Percentiles rank a stretch among this genome's conserved stretches.
phyloP scores from a whole-genome alignment of 2,888 invertebrate species.

The Argyra leucocephala region DNA sequence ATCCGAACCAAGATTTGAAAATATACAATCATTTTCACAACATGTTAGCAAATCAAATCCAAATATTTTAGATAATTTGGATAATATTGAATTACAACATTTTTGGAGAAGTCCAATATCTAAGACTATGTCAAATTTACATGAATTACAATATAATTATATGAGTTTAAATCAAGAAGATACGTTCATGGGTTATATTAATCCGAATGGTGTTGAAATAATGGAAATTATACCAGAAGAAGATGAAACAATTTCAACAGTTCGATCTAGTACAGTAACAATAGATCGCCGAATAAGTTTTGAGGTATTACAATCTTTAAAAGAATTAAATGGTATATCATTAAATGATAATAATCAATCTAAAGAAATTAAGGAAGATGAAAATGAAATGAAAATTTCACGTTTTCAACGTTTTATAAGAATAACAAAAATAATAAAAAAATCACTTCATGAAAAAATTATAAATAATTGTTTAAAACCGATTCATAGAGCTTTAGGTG shows the following conservation, averaged over 20 bases:
- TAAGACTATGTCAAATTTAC: conserved; percentile 27
- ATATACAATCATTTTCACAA: not conserved
- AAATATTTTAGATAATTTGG: conserved; percentile 36
- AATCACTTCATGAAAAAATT: not conserved
- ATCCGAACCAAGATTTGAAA: conserved; percentile 34
- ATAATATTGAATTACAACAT: conserved; percentile 37
- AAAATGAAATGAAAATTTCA: not conserved
- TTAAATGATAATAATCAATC: not conserved
- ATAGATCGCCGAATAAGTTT: conserved; percentile 34
- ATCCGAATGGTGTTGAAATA: conserved; percentile 42
- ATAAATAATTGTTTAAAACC: conserved; percentile 38
- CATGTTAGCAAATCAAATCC: conserved; percentile 19
- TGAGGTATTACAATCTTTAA: conserved; percentile 29
- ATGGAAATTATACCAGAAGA: conserved; percentile 44
- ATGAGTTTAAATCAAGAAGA: conserved; percentile 26
- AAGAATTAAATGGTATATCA: not conserved
- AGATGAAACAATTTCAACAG: conserved; percentile 35
- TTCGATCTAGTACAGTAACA: conserved; percentile 39
- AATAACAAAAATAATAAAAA: conserved; percentile 28
- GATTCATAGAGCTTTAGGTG: conserved; percentile 35
- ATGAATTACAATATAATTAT: conserved; percentile 36
- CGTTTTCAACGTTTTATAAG: conserved; percentile 15
- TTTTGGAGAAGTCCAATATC: conserved; percentile 37
- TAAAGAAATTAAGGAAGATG: not conserved
- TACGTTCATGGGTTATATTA: conserved; percentile 25